Base-by-base conservation (phyloP, 2,797 vertebrate species). In the Hydrocynus forskahlii region DNA sequence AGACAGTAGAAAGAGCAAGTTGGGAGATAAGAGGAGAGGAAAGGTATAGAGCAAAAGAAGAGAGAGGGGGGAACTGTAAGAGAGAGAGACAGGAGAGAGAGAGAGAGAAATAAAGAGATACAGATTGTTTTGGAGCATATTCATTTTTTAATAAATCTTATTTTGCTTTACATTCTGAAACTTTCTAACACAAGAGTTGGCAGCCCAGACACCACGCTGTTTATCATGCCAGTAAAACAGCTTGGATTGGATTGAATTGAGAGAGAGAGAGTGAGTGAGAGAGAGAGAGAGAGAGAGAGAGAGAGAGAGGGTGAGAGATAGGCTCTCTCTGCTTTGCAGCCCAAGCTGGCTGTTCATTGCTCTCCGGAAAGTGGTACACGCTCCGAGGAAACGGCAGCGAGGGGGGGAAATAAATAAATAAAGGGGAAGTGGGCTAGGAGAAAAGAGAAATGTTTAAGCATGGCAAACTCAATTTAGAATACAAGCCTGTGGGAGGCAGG, bases 381-480 rank as follows among this genome's bases (percentile, higher is more conserved):
- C 17, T 17, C 7, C 29, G 21, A 35, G 45, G 21, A 68, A 62
- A 75, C 10, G 19, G n/a, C 55, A 70, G 43, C 21, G 19, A 40
- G 13, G 21, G 29, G 25, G 17, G 6, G 5, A 62, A 62, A 62
- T 62, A 62, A 62, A 62, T 62, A 62, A 62, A 62, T 62, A 55
- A 35, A 10, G 12, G 7, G 45, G 59, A 38, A 69, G 52, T 67
- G 45, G 23, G 35, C 23, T 52, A 14, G 76, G 57, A 70, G 67
- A 72, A 71, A 59, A 76, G 64, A 76, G 73, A 59, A 78, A 80
- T 76, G 66, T 72, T 81, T 71, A 17, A 48, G 23, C 74, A 2
- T 74, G 79, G 78, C 87, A 80, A 86, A 90, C 88, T 90, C 87
- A 88, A 89, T 91, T 88, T 89, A 66, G 80, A 83, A 79, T 29